These are phyloP conservation scores for Daktulosphaira vitifoliae DNA, from an alignment of 1,140 invertebrate genomes.

Conservation along the genomic window DNA sequence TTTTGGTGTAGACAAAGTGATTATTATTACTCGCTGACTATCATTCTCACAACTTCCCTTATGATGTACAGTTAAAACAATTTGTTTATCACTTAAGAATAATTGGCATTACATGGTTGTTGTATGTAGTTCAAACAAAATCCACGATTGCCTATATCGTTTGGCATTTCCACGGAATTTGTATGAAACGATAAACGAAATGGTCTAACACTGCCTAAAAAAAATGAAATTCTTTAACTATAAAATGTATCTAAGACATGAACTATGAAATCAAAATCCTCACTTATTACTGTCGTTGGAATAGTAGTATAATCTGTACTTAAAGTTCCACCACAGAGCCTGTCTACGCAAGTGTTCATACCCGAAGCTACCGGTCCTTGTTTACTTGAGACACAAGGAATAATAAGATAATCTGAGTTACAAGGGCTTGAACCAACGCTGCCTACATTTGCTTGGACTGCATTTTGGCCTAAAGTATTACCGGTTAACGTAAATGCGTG, in stretches of 20 bases:
- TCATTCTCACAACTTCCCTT: too few relatives aligned
- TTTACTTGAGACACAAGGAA: conserved; percentile 60
- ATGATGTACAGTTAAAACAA: too few relatives aligned
- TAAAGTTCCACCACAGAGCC: conserved; percentile 63
- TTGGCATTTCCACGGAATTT: conserved; percentile 61
- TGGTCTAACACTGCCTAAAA: conserved; percentile 64
- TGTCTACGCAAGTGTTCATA: conserved; percentile 54
- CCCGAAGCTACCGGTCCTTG: conserved; percentile 49
- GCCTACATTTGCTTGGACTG: conserved; percentile 57
- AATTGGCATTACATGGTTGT: conserved; percentile 59
- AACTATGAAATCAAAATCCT: conserved; percentile 41
- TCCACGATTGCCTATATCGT: conserved; percentile 63
- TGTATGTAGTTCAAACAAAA: conserved; percentile 75
- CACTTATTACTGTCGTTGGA: conserved; percentile 55
- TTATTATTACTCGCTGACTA: too few relatives aligned
- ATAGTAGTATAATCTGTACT: conserved; percentile 53
- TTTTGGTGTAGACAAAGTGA: too few relatives aligned
- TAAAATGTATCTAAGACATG: background rate
- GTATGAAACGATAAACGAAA: conserved; percentile 69
- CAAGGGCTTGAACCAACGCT: conserved; percentile 53
- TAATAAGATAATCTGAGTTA: conserved; percentile 64
- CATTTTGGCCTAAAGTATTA: conserved; percentile 51
- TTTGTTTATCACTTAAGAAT: background rate
- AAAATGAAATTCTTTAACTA: background rate
- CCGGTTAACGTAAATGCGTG: conserved; percentile 63